These are phyloP conservation scores for Sebastes vulpes DNA, from an alignment of 2,797 vertebrate species.

Conservation along the genomic window DNA sequence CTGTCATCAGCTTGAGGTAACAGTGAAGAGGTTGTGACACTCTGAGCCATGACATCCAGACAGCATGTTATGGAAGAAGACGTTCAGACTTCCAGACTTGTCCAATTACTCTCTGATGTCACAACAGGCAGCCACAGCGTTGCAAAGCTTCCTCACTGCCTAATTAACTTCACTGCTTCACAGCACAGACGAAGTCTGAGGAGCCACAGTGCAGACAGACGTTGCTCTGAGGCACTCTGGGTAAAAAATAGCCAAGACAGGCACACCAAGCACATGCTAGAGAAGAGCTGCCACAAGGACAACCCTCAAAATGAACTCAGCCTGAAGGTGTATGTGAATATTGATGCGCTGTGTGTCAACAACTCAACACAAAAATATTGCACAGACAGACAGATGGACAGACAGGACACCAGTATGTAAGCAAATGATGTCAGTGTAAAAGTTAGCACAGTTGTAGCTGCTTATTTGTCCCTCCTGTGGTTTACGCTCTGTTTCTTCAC, in stretches of 20 bases:
- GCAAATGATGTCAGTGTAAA: constrained; percentile 43
- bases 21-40: not conserved
- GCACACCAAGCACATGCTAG: not conserved
- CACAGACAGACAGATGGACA: not conserved
- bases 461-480: constrained; percentile 52
- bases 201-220: not conserved
- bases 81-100: not conserved
- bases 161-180: constrained; percentile 11
- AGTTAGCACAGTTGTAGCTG: constrained; percentile 15
- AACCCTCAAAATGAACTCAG: not conserved
- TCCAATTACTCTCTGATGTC: constrained; percentile 18
- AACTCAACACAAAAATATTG: not conserved
- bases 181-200: not conserved
- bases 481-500: constrained; percentile 49
- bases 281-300: not conserved
- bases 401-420: not conserved
- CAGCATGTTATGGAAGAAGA: constrained; percentile 1
- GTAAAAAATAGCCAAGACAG: not conserved
- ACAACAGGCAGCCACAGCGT: not conserved
- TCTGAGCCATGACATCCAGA: not conserved
- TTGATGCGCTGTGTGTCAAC: not conserved
- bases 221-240: not conserved
- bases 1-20: not conserved
- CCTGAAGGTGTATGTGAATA: not conserved
- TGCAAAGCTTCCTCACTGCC: not conserved